A percentile compares a stretch with the other conserved stretches of the same genome.
These are phyloP conservation scores for Platysternon megacephalum DNA, from an alignment of 2,113 vertebrate species.

Conservation along the genomic window DNA sequence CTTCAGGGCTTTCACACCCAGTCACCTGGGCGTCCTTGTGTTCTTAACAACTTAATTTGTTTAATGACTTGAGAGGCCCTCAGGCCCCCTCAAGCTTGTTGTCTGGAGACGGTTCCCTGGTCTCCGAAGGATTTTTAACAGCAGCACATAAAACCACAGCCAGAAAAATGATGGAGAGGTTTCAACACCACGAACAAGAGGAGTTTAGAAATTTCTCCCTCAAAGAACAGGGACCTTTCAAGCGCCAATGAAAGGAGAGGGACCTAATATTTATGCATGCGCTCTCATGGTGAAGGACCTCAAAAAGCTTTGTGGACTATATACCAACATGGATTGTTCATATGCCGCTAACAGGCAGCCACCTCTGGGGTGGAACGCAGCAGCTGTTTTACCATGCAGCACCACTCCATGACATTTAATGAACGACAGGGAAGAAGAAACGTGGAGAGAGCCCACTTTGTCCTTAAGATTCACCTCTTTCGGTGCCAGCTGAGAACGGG, in stretches of 20 bases:
- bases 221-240: fast-evolving
- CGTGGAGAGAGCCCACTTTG: neutral
- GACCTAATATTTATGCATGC: neutral
- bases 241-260: neutral
- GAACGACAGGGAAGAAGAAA: neutral
- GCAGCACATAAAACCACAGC: neutral
- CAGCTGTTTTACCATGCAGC: neutral
- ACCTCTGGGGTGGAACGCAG: fast-evolving
- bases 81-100: neutral
- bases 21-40: constrained; percentile 21
- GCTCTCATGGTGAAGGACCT: neutral
- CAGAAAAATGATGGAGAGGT: neutral
- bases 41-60: constrained; percentile 42
- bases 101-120: neutral
- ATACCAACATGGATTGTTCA: neutral
- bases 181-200: neutral
- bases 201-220: neutral
- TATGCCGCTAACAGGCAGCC: fast-evolving
- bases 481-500: neutral
- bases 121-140: neutral
- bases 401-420: neutral
- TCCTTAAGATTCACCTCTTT: neutral
- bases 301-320: fast-evolving
- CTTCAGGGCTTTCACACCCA: constrained; percentile 37
- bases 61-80: constrained; percentile 45